These are phyloP conservation scores for Troides helena DNA, from an alignment of 2,888 invertebrate genomes.

Conservation along the genomic window DNA sequence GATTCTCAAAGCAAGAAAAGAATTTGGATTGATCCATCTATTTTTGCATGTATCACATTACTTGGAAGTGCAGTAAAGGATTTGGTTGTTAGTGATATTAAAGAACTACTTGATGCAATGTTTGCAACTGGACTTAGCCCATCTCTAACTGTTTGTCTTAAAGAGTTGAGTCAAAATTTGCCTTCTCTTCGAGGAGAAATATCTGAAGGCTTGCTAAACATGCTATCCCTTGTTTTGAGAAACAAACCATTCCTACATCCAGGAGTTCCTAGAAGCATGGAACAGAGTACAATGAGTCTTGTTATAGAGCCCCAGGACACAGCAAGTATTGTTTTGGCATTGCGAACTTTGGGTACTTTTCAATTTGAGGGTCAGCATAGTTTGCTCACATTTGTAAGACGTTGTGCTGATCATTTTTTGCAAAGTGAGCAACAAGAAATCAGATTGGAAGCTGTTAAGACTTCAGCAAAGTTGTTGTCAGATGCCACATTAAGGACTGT, in stretches of 20 bases:
- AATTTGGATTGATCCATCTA: slow-evolving; percentile 88
- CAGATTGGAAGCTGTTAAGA: slow-evolving; percentile 93
- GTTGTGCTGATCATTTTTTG: slow-evolving; percentile 95
- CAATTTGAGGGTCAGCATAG: slow-evolving; percentile 94
- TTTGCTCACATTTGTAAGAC: slow-evolving; percentile 93
- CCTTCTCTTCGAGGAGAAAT: slow-evolving; percentile 93
- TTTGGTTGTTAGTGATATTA: slow-evolving; percentile 87
- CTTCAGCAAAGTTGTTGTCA: slow-evolving; percentile 93
- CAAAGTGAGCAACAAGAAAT: slow-evolving; percentile 95
- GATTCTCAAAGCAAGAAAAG: slow-evolving; percentile 89
- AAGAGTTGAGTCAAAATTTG: slow-evolving; percentile 93
- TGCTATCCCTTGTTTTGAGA: slow-evolving; percentile 94
- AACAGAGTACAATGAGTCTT: slow-evolving; percentile 68
- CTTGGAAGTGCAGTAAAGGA: slow-evolving; percentile 92
- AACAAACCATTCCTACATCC: slow-evolving; percentile 91
- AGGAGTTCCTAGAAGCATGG: slow-evolving; percentile 85
- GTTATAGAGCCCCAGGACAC: slow-evolving; percentile 85
- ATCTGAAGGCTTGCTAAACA: slow-evolving; percentile 94
- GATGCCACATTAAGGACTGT: slow-evolving; percentile 85
- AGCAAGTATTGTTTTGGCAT: slow-evolving; percentile 92
- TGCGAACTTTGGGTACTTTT: slow-evolving; percentile 93
- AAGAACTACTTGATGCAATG: slow-evolving; percentile 94
- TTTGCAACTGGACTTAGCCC: slow-evolving; percentile 94
- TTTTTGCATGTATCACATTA: slow-evolving; percentile 96
- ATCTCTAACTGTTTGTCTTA: slow-evolving; percentile 93